Evolutionary conservation across 2,888 invertebrate genomes (phyloP), one percentile per base, ranked within the genome.

Genomic region (Idaea dimidiata): DNA sequence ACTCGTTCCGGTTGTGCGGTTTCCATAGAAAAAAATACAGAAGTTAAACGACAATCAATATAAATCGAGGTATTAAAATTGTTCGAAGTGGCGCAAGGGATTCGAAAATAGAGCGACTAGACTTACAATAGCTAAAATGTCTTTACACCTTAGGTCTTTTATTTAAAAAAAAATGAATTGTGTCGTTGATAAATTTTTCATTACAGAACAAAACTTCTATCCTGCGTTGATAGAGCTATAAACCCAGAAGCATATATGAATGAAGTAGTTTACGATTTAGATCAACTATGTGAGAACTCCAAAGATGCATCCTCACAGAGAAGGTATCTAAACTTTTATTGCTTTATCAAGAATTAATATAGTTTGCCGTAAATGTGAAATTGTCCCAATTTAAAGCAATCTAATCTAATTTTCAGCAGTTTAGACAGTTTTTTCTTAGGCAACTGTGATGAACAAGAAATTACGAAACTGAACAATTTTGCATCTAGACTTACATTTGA

Each of bases 251-350:
- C 91, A 0, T 90, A 94, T 65, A 91, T 92, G 85, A 94, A 94
- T 75, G 94, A 94, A 76, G 94, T 95, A 1, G 95, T 96, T 3
- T 97, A 94, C 79, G 96, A 96, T 85, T 87, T 97, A 67, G 96
- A 97, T 77, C 85, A 86, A 56, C 71, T 91, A 16, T 80, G 80
- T 57, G 64, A 62, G 1, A 59, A 66, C 6, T 63, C 68, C n/a
- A 59, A 77, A n/a, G 89, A 89, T 4, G 53, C 71, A 4, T 14
- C 66, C 10, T 70, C 81, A 32, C 86, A 82, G 64, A 91, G 84
- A 74, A 89, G 87, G 91, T 89, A n/a, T n/a, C n/a, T n/a, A 76
- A 59, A 5, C 24, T 8, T 43, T 14, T 14, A 43, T 43, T 43
- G 1, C n/a, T 24, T 3, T 24, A 24, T 24, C 1, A 5, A 24